A percentile compares a stretch with the other conserved stretches of the same genome.
Evolutionary conservation across 2,113 vertebrate genomes (phyloP).

Genomic region (Piaya cayana): DNA sequence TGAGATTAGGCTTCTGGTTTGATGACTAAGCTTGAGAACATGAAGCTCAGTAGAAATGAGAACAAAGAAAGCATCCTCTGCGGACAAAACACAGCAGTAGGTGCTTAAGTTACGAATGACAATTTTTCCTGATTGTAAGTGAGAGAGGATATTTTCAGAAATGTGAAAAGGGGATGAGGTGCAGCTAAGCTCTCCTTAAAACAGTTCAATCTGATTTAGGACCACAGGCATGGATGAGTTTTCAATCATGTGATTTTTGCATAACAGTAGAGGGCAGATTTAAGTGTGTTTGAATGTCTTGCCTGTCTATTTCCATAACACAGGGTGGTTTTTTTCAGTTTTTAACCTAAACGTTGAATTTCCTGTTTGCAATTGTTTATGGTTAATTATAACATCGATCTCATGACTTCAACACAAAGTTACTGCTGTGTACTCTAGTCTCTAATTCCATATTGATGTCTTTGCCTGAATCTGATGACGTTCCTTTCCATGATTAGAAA

Average conservation of each 20-base stretch:
- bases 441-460: not conserved
- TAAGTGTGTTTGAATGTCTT: slow-evolving; percentile 38
- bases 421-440: not conserved
- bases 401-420: not conserved
- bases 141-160: not conserved
- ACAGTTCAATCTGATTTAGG: not conserved
- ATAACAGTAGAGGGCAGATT: slow-evolving; percentile 34
- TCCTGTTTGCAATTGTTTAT: slow-evolving; percentile 53
- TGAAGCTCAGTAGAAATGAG: not conserved
- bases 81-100: not conserved
- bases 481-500: not conserved
- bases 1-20: not conserved
- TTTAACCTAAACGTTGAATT: slow-evolving; percentile 40
- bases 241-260: not conserved
- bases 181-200: not conserved
- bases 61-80: not conserved
- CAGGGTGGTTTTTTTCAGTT: not conserved
- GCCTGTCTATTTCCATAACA: slow-evolving; percentile 12
- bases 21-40: not conserved
- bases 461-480: not conserved
- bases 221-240: not conserved
- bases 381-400: slow-evolving; percentile 11
- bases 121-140: not conserved
- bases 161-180: not conserved
- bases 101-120: not conserved